Conservation (phyloP, 1,140 invertebrate species). For the Pseudoatta argentina region DNA sequence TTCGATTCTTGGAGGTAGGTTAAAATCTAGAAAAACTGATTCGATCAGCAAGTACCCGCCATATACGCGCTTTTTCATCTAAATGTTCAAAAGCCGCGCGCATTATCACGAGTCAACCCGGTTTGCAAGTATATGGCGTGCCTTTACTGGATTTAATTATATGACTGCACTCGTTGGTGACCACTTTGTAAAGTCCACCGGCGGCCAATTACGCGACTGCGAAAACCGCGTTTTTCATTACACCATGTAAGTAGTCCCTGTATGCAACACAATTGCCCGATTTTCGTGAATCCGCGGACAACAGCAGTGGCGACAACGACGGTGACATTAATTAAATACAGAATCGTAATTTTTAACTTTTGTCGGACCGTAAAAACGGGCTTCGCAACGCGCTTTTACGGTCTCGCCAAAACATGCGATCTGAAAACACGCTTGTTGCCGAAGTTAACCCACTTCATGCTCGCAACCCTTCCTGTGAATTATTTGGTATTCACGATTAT, state of each 20-base stretch:
- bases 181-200: conserved; percentile 66
- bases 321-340: conserved; percentile 77
- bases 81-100: conserved; percentile 58
- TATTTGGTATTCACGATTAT: not conserved
- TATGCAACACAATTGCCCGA: conserved; percentile 41
- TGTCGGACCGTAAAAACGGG: conserved; percentile 68
- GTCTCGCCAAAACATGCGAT: conserved; percentile 32
- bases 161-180: conserved; percentile 47
- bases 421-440: conserved; percentile 30
- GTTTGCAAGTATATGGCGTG: conserved; percentile 33
- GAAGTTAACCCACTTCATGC: conserved; percentile 62
- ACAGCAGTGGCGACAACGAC: not conserved
- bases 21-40: conserved; percentile 31
- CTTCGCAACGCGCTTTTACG: conserved; percentile 65
- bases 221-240: conserved; percentile 68
- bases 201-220: conserved; percentile 66
- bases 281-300: conserved; percentile 23
- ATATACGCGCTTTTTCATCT: conserved; percentile 64
- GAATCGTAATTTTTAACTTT: conserved; percentile 75
- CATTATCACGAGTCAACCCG: conserved; percentile 36
- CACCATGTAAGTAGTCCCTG: conserved; percentile 14
- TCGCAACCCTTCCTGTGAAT: conserved; percentile 19
- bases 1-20: conserved; percentile 1
- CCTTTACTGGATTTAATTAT: conserved; percentile 72
- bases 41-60: conserved; percentile 29